Conservation (phyloP, 2,888 invertebrate species). For the Agonum fuliginosum region DNA sequence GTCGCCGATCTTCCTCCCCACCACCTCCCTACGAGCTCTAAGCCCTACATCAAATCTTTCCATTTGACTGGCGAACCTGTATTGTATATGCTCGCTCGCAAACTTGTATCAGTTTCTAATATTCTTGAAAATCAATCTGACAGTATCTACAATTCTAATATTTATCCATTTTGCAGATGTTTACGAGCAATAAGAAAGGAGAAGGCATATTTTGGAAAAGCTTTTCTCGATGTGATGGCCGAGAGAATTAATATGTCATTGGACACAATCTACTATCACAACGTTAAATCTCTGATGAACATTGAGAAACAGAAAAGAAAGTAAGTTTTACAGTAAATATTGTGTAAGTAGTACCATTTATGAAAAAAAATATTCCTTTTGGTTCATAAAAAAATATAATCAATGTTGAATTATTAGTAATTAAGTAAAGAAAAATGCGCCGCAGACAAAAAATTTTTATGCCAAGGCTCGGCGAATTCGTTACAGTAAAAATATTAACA, state of each 20-base stretch:
- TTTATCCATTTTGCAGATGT: not conserved
- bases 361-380: not conserved
- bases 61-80: no score
- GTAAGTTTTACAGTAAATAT: not conserved
- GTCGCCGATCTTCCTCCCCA: no score
- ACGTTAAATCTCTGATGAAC: conserved; percentile 35
- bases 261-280: conserved; percentile 51
- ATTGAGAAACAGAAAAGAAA: not conserved
- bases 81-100: no score
- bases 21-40: no score
- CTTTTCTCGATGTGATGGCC: not conserved
- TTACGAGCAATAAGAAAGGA: conserved; percentile 16
- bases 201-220: not conserved
- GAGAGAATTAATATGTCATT: conserved; percentile 47
- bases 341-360: not conserved
- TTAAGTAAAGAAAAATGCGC: not conserved
- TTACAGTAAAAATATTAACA: not conserved
- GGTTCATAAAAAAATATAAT: no score
- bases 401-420: no score
- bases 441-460: no score
- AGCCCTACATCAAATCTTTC: no score
- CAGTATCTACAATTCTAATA: not conserved
- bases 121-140: not conserved
- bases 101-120: no score
- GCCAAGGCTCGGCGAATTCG: not conserved